Base-by-base conservation (phyloP, 2,113 vertebrate species). In the Apteryx owenii region DNA sequence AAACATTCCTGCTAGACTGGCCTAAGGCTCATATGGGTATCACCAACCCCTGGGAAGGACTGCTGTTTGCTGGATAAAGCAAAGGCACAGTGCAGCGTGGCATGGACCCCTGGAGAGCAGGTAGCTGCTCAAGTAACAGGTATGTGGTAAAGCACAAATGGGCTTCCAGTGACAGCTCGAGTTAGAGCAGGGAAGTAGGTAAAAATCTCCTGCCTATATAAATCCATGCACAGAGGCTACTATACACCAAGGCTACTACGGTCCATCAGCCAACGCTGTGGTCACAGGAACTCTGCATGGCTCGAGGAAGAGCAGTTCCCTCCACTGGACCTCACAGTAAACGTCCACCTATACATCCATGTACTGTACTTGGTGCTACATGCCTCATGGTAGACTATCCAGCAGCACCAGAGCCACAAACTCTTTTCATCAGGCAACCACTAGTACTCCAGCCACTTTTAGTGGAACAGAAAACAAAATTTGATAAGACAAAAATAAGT, bases 261-360 rank as follows among this genome's bases (percentile, higher is more conserved):
- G 33, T 17, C 44, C 44, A 46, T 46, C 40, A 81, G 33, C 22
- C 58, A 5, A 73, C 17, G 6, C 44, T 48, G n/a, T 33, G 54
- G 62, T 26, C 36, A 44, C 77, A 70, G 54, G 40, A 48, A 26
- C 50, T 51, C 60, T 44, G 46, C 68, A 56, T 12, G 62, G 12
- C 44, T 33, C 38, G 28, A 11, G 33, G 38, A 81, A 20, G 20
- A 11, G 5, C 3, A n/a, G 8, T 38, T 79, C 6, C 38, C 19
- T 16, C 23, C 75, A 29, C 90, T 38, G 17, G 71, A 26, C 15
- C 19, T 61, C 44, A 12, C 6, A 38, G 25, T 4, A 80, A 82
- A 61, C 0, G 3, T 18, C n/a, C 28, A 11, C 62, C n/a, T 0
- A 0, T 13, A 15, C 20, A 25, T 31, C 42, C 31, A n/a, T 0